Evolutionary conservation across 2,113 vertebrate genomes (phyloP).

Genomic region (Hypanus sabinus): DNA sequence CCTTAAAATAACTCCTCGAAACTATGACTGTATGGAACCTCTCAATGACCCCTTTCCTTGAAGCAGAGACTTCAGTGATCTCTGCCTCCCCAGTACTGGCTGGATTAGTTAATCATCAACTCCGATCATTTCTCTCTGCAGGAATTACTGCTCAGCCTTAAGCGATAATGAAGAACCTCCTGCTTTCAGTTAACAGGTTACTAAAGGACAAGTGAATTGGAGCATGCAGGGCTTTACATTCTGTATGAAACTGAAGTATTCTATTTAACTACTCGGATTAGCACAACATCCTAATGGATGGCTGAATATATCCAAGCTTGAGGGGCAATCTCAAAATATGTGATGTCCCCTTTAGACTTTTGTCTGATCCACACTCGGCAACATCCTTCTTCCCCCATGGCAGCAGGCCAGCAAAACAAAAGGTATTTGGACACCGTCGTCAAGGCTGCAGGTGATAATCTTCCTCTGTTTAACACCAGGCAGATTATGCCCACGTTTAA

Average conservation of each 20-base stretch:
- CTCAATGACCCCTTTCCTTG: conserved; percentile 42
- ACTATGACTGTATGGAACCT: conserved; percentile 39
- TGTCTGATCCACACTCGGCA: background rate
- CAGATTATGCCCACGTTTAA: background rate
- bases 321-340: background rate
- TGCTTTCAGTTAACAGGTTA: conserved; percentile 31
- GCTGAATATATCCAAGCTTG: background rate
- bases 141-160: conserved; percentile 50
- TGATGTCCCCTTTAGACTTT: background rate
- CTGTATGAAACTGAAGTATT: background rate
- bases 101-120: conserved; percentile 50
- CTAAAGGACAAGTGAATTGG: conserved; percentile 26
- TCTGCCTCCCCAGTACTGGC: conserved; percentile 41
- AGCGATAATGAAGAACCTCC: conserved; percentile 45
- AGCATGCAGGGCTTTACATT: background rate
- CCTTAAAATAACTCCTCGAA: background rate
- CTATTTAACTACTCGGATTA: background rate
- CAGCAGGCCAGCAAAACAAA: background rate
- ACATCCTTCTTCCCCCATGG: background rate
- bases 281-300: background rate
- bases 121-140: conserved; percentile 41
- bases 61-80: conserved; percentile 52
- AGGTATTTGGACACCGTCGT: background rate
- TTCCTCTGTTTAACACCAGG: background rate
- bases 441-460: background rate